Base-by-base conservation (phyloP, 2,888 invertebrate genomes). In the Pyrrhosoma nymphula region DNA sequence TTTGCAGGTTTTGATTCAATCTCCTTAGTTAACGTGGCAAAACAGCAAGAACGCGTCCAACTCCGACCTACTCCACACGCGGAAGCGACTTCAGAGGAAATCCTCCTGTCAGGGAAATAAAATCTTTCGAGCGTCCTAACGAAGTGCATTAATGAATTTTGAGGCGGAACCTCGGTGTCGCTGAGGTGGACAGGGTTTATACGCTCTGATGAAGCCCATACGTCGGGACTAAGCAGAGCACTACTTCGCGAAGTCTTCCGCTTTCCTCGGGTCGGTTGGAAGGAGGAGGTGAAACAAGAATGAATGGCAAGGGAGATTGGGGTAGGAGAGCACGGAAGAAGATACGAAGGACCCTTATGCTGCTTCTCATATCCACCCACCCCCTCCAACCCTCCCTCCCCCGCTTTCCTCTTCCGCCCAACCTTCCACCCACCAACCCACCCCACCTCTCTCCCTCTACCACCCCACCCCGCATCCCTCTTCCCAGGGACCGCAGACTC, bases 261-360 rank as follows among this genome's bases (percentile, higher is more conserved):
- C 82, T 82, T 35, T 26, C 35, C 69, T 69, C 69, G 69, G 26
- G 69, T 23, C 47, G 4, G 47, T 47, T 47, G 12, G 69, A 26
- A 69, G 26, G 23, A 69, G 69, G 69, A 69, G 69, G 69, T 10
- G 47, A 8, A 47, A 47, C 69, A 26, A 26, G n/a, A 47, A 47
- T 47, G 47, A 8, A 47, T 14, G 60, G 60, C 1, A 35, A 16
- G 82, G 82, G 82, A 82, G 35, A 2, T 14, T 4, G 82, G 35
- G 60, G n/a, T n/a, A n/a, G n/a, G n/a, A n/a, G n/a, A n/a, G n/a
- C n/a, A n/a, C n/a, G 20, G 60, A 20, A 60, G 20, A 30, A 35
- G 82, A 82, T 35, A 82, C 35, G 82, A 35, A 82, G 82, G 82
- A 82, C 82, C 82, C 82, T 82, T 82, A 1, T 75, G 75, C 75